These are phyloP conservation scores for Montipora capitata DNA, from an alignment of 92 coral and sea anemone species.

Conservation along the genomic window DNA sequence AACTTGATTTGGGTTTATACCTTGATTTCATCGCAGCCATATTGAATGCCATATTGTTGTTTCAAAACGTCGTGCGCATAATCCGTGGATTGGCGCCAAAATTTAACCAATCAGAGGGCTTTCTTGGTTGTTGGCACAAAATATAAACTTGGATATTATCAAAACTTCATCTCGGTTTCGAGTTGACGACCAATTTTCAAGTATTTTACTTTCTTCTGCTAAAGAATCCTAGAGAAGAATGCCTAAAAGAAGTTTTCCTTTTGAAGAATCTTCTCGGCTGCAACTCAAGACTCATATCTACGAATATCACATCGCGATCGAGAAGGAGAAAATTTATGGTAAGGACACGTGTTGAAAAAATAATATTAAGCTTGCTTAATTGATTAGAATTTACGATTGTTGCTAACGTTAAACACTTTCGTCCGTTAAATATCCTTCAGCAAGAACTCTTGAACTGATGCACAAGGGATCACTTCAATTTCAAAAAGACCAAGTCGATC, in stretches of 20 bases:
- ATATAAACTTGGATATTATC: no score
- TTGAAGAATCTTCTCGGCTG: conserved; percentile 77
- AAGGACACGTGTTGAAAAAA: not conserved
- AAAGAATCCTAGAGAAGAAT: conserved; percentile 38
- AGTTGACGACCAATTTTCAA: no score
- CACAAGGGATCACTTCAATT: conserved; percentile 58
- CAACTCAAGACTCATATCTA: conserved; percentile 93
- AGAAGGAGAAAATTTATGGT: conserved; percentile 89
- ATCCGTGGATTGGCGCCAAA: conserved; percentile 85
- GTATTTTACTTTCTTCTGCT: not conserved
- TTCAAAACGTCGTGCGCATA: conserved; percentile 75
- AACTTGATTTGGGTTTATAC: no score
- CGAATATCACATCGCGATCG: conserved; percentile 77
- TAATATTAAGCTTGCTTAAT: no score
- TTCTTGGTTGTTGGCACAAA: not conserved
- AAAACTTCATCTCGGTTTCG: no score
- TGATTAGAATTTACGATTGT: no score
- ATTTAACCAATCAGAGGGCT: conserved; percentile 71
- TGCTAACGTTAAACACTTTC: not conserved
- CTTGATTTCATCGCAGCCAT: not conserved
- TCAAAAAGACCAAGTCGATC: conserved; percentile 2
- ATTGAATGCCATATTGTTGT: conserved; percentile 75
- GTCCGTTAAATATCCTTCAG: conserved; percentile 44
- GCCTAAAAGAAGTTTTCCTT: conserved; percentile 95
- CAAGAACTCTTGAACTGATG: conserved; percentile 86